These are phyloP conservation scores for Schizopygopsis pylzovi DNA, from an alignment of 2,797 vertebrate species.

Conservation along the genomic window DNA sequence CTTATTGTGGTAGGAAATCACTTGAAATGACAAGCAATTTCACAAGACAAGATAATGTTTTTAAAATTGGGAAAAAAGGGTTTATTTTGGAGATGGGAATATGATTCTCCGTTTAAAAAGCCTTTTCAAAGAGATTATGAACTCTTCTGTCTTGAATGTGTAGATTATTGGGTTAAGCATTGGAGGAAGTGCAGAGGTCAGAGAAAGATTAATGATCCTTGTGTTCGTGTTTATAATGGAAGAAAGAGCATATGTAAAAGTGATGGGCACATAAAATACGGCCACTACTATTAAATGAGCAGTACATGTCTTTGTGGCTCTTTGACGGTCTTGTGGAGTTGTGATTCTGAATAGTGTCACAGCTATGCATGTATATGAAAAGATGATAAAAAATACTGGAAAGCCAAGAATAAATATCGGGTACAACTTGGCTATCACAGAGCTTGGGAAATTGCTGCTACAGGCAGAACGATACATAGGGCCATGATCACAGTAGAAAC, in stretches of 20 bases:
- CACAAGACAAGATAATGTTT: not conserved
- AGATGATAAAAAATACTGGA: slow-evolving; percentile 60
- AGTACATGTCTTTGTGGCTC: slow-evolving; percentile 67
- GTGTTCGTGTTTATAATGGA: slow-evolving; percentile 15
- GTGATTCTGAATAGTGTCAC: slow-evolving; percentile 59
- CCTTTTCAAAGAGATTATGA: slow-evolving; percentile 62
- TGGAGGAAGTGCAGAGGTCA: slow-evolving; percentile 23
- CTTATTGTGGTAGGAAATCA: not conserved
- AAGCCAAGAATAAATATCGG: slow-evolving; percentile 13
- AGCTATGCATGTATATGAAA: slow-evolving; percentile 64
- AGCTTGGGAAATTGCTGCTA: slow-evolving; percentile 57
- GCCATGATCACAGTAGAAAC: slow-evolving; percentile 69
- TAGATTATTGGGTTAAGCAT: slow-evolving; percentile 70
- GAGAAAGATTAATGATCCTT: slow-evolving; percentile 12
- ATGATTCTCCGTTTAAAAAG: slow-evolving; percentile 26
- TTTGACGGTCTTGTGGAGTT: slow-evolving; percentile 54
- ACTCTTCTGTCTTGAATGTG: slow-evolving; percentile 73
- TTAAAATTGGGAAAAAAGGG: not conserved
- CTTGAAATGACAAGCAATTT: not conserved
- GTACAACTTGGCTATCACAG: not conserved
- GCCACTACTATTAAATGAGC: slow-evolving; percentile 69
- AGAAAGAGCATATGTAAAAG: not conserved
- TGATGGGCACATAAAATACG: slow-evolving; percentile 63
- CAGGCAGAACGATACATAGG: slow-evolving; percentile 65
- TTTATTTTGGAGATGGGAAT: not conserved